A percentile compares a stretch with the other conserved stretches of the same genome.
Conservation (phyloP, 1,140 invertebrate genomes). For the Philotrypesis tridentata region DNA sequence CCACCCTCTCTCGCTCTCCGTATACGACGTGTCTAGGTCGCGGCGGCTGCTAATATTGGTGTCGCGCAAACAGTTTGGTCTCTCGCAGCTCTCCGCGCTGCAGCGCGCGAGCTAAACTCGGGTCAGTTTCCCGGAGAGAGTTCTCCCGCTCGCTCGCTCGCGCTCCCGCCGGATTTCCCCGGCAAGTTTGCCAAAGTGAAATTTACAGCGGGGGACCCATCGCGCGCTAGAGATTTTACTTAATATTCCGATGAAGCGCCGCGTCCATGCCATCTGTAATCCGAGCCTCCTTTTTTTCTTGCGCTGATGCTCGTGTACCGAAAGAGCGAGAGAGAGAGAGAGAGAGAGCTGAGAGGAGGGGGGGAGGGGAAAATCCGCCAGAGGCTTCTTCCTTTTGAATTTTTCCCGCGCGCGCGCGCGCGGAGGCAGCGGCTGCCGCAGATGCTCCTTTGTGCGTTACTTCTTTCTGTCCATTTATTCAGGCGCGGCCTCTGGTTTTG, state of each 20-base stretch:
- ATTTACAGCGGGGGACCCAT: conserved; percentile 61
- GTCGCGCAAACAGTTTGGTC: conserved; percentile 63
- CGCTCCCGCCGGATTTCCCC: conserved; percentile 52
- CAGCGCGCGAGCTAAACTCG: conserved; percentile 47
- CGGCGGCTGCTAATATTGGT: conserved; percentile 57
- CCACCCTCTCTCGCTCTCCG: too few species aligned
- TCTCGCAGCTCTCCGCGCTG: conserved; percentile 44
- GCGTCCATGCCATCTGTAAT: not conserved
- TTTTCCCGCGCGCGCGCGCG: not conserved
- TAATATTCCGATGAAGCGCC: not conserved
- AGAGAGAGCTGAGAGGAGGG: not conserved
- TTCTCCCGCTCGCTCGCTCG: conserved; percentile 10
- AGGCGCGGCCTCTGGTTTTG: too few species aligned
- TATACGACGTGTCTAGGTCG: too few species aligned
- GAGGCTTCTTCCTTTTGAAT: not conserved
- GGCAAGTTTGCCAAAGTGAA: conserved; percentile 68
- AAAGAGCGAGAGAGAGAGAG: not conserved
- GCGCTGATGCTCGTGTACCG: not conserved
- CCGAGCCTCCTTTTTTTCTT: not conserved
- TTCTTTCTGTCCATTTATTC: conserved; percentile 1
- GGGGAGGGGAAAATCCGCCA: not conserved
- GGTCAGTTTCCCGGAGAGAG: conserved; percentile 41
- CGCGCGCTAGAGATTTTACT: not conserved
- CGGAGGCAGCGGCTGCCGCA: too few species aligned
- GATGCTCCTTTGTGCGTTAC: not conserved